Base-by-base conservation (phyloP, 2,113 vertebrate species). In the Triplophysa tibetana region DNA sequence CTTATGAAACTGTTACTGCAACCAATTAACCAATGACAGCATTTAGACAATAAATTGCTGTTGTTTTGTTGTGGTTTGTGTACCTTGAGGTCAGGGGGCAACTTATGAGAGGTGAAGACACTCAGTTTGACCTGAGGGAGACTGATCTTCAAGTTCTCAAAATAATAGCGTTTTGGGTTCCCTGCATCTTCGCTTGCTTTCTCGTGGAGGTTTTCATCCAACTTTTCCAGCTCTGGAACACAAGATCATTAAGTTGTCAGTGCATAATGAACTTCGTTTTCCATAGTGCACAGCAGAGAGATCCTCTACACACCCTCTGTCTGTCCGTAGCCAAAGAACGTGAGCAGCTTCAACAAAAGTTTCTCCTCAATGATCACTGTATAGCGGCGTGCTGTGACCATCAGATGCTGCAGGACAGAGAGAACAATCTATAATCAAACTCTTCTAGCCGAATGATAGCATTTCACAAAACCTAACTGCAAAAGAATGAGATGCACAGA, bases 111-210 rank as follows among this genome's bases (percentile, higher is more conserved):
- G n/a, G 97, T 98, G 86, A 98, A 95, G 80, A 99, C 96, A 0
- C 98, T 99, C 84, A 99, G 84, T 84, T 97, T 98, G 85, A 99
- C 93, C 86, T 98, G 97, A 2, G 97, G 98, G 1, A 99, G 84
- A n/a, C 94, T 97, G 79, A 99, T 98, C 88, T 99, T 99, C 82
- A 99, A 91, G 82, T 99, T 98, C 89, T 99, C 98, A 88, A 99
- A 99, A 87, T 99, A 99, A 87, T 97, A 99, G 0, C 94, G 93
- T 68, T 94, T 93, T 1, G 90, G 93, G 4, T 87, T 88, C 56
- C 92, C 92, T 0, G 88, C 76, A 16, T 95, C 94, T 72, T 96
- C 94, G 0, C 63, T 92, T 2, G 89, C 87, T 86, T 94, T 95
- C 79, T 98, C 98, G 0, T 97, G 93, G 21, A 97, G 88, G 87